These are phyloP conservation scores for Plotosus lineatus DNA, from an alignment of 2,113 vertebrate genomes.

Conservation along the genomic window DNA sequence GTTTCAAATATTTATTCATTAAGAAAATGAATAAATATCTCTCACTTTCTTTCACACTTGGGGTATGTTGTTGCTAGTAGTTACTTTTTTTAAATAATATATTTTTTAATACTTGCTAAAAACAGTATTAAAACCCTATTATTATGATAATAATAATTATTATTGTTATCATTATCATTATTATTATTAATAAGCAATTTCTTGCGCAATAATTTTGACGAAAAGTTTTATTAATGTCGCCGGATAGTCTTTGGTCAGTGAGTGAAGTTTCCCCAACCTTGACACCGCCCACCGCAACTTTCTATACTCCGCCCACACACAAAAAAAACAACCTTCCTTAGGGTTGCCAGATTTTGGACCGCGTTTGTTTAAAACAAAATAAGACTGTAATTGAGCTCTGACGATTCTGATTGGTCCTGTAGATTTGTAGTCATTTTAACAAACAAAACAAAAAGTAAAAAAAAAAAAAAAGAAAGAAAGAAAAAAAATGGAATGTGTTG, in stretches of 20 bases:
- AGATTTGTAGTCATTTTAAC: not conserved
- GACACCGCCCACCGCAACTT: slow-evolving; percentile 74
- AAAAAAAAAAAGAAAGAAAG: no score
- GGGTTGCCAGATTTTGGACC: not conserved
- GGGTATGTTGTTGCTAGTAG: not conserved
- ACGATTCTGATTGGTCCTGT: no score
- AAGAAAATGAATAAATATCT: not conserved
- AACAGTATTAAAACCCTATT: no score
- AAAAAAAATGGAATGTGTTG: no score
- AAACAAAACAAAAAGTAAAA: no score
- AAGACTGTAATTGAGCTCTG: not conserved
- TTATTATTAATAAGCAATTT: not conserved
- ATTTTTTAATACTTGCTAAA: not conserved
- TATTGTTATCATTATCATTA: not conserved
- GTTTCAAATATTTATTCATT: not conserved
- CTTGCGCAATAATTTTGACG: not conserved
- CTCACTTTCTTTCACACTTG: not conserved
- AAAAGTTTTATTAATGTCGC: slow-evolving; percentile 72
- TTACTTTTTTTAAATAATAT: no score
- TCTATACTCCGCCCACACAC: slow-evolving; percentile 88
- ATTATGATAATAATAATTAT: not conserved
- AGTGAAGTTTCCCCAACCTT: slow-evolving; percentile 75
- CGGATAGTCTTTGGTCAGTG: slow-evolving; percentile 74
- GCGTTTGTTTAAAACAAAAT: not conserved
- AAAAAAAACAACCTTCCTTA: slow-evolving; percentile 57